A percentile compares a stretch with the other conserved stretches of the same genome.
Conservation (phyloP, 2,888 invertebrate genomes). For the Epirrhoe tristata region DNA sequence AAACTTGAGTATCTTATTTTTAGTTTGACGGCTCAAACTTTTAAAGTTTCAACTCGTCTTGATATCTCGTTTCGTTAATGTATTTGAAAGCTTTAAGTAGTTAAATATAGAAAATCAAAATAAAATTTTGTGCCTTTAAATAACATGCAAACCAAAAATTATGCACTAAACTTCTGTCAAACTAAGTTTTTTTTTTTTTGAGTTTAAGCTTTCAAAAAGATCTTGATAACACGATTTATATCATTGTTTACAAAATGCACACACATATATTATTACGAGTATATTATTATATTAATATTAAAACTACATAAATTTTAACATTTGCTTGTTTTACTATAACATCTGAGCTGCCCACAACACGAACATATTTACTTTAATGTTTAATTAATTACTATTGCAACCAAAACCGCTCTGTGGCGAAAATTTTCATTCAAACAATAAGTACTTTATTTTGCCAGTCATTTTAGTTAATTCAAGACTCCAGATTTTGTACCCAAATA, state of each 20-base stretch:
- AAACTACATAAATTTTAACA: neutral
- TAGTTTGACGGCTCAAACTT: slow-evolving; percentile 52
- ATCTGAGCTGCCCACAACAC: neutral
- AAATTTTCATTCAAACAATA: neutral
- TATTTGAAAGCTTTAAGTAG: slow-evolving; percentile 38
- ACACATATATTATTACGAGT: no score
- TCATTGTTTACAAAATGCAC: neutral
- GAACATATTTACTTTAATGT: neutral
- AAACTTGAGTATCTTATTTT: slow-evolving; percentile 55
- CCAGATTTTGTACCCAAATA: no score
- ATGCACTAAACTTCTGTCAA: slow-evolving; percentile 11
- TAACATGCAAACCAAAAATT: slow-evolving; percentile 30
- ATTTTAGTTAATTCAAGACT: no score
- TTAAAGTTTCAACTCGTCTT: slow-evolving; percentile 38
- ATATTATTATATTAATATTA: no score
- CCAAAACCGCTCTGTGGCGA: neutral
- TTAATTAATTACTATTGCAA: neutral
- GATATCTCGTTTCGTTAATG: slow-evolving; percentile 46
- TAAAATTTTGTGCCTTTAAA: slow-evolving; percentile 27
- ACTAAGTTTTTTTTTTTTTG: neutral
- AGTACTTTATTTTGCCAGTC: neutral
- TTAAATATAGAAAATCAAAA: slow-evolving; percentile 31
- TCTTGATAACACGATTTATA: neutral
- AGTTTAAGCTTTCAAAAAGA: neutral
- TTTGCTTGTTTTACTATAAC: neutral